These are phyloP conservation scores for Zosterops japonicus DNA, from an alignment of 2,113 vertebrate species.

Conservation along the genomic window DNA sequence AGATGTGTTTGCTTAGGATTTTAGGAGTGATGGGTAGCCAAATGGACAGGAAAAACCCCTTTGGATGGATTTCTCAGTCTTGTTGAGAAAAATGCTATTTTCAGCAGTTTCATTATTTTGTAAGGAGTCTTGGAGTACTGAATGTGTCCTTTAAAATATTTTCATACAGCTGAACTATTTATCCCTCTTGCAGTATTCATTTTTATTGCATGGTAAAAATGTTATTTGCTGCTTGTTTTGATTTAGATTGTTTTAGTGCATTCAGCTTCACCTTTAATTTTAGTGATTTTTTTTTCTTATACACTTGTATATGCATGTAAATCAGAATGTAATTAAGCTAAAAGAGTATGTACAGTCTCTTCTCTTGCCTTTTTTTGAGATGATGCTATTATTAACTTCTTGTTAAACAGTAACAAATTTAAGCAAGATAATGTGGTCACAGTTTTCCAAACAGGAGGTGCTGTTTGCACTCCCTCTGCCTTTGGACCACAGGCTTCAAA, in stretches of 20 bases:
- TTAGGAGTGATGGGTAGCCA: neutral
- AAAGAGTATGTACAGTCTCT: neutral
- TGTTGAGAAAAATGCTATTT: neutral
- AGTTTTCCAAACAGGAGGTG: neutral
- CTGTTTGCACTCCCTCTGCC: neutral
- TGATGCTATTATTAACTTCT: conserved; percentile 12
- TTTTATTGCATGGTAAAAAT: conserved; percentile 56
- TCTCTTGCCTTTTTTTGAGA: conserved; percentile 19
- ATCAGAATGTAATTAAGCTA: neutral
- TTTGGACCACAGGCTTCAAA: conserved; percentile 3
- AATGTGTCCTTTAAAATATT: neutral
- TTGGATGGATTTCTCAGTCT: neutral
- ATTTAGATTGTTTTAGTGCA: conserved; percentile 4
- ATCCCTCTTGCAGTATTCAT: neutral
- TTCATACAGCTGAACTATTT: neutral
- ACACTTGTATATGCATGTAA: conserved; percentile 16
- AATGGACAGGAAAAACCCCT: neutral
- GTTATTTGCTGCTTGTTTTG: conserved; percentile 43
- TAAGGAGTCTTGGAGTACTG: neutral
- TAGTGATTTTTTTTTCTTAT: neutral
- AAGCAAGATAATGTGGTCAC: neutral
- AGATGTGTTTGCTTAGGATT: neutral
- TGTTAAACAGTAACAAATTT: conserved; percentile 11
- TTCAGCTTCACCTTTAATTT: conserved; percentile 6
- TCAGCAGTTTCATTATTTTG: neutral